Percentiles rank a stretch among this genome's conserved stretches.
Evolutionary conservation across 2,797 vertebrate species (phyloP).

Genomic region (Aratinga solstitialis): DNA sequence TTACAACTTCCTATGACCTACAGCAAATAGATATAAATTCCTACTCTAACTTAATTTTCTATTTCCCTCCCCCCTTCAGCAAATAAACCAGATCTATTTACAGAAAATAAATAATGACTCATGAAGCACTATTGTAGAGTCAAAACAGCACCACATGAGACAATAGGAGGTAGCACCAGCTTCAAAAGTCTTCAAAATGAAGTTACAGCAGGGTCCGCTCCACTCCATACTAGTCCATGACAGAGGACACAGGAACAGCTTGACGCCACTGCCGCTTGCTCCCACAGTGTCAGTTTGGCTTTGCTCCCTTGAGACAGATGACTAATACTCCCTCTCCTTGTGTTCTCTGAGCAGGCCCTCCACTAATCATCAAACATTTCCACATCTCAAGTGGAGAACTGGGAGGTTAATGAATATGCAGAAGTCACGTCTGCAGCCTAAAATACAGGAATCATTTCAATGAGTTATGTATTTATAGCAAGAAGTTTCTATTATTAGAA

Average conservation of each 20-base stretch:
- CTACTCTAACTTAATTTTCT: not conserved
- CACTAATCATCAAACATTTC: not conserved
- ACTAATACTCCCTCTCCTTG: not conserved
- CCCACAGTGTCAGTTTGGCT: not conserved
- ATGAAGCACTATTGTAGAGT: fast-evolving
- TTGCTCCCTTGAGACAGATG: fast-evolving
- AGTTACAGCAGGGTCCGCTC: not conserved
- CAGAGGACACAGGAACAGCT: not conserved
- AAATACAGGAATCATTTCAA: not conserved
- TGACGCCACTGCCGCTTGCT: not conserved
- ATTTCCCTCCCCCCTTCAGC: not conserved
- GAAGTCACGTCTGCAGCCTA: conserved; percentile 36
- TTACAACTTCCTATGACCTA: not conserved
- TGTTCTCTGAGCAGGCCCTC: not conserved
- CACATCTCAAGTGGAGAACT: not conserved
- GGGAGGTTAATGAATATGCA: conserved; percentile 45
- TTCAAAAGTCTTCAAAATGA: not conserved
- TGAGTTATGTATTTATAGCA: conserved; percentile 42
- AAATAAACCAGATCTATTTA: not conserved
- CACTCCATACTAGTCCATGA: not conserved
- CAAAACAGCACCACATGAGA: fast-evolving
- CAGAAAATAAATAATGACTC: fast-evolving
- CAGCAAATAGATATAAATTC: not conserved
- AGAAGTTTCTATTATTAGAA: conserved; percentile 48
- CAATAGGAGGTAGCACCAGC: not conserved